These are phyloP conservation scores for Otus sunia DNA, from an alignment of 2,113 vertebrate genomes.

Conservation along the genomic window DNA sequence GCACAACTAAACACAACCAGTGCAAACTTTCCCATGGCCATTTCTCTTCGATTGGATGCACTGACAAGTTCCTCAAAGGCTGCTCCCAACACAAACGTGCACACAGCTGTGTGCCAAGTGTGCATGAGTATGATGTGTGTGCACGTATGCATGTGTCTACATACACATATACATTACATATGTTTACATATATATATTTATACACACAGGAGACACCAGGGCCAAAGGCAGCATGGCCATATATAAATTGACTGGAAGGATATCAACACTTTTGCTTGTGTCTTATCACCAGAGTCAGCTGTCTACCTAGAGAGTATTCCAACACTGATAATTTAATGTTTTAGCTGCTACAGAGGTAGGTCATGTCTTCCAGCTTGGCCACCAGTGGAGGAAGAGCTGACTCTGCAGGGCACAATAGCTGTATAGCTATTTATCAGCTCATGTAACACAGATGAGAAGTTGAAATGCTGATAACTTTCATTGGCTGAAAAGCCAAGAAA, in stretches of 20 bases:
- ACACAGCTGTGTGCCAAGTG: neutral
- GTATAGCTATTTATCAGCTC: neutral
- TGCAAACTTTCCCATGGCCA: neutral
- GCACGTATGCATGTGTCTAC: no score
- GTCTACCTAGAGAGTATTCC: neutral
- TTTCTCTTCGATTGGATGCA: no score
- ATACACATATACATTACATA: neutral
- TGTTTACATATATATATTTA: neutral
- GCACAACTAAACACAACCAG: neutral
- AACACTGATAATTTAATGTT: neutral
- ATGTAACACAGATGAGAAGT: neutral
- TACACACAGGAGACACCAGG: neutral
- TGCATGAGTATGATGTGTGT: no score
- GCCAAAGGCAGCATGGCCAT: neutral
- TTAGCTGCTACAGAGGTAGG: neutral
- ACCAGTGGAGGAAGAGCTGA: neutral
- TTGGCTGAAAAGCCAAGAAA: neutral
- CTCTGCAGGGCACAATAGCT: neutral
- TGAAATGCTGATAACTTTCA: neutral
- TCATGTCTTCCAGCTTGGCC: neutral
- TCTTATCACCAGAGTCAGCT: neutral
- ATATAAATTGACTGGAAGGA: neutral
- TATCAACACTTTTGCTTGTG: neutral
- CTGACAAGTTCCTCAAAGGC: neutral
- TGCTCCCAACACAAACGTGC: neutral